These are phyloP conservation scores for Mystacornis crossleyi DNA, from an alignment of 2,113 vertebrate genomes.

Conservation along the genomic window DNA sequence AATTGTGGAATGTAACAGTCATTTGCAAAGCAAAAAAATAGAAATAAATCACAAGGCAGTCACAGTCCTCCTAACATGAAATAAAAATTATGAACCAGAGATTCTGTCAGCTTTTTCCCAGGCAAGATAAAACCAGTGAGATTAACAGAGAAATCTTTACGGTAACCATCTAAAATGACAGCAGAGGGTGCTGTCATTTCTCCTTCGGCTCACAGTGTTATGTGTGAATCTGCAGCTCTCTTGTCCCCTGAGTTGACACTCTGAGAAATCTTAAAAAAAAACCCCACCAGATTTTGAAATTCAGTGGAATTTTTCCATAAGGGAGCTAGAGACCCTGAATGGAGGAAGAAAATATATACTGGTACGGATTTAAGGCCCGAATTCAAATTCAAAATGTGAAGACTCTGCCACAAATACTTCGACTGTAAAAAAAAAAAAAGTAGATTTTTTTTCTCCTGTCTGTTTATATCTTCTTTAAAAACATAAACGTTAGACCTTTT, in stretches of 20 bases:
- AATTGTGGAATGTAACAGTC: not conserved
- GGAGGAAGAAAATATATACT: not conserved
- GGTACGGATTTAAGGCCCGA: not conserved
- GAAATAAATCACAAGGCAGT: not conserved
- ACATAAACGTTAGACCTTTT: not conserved
- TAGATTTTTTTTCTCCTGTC: not conserved
- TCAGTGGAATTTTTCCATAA: not conserved
- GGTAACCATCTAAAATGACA: not conserved
- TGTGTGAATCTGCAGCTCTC: accelerated
- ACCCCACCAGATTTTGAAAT: not conserved
- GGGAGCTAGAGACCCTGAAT: accelerated
- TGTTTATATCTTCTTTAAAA: not conserved
- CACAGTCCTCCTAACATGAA: not conserved
- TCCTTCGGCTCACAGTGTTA: not conserved
- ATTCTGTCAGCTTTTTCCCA: not conserved
- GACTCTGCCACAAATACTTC: not conserved
- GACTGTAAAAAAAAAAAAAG: not conserved
- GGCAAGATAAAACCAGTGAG: not conserved
- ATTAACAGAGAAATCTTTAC: not conserved
- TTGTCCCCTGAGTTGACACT: accelerated
- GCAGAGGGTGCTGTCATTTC: constrained; percentile 46
- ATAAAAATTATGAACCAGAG: not conserved
- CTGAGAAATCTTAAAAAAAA: not conserved
- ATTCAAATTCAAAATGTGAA: not conserved
- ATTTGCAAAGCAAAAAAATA: not conserved